These are phyloP conservation scores for Papilio helenus DNA, from an alignment of 1,140 invertebrate genomes.

Conservation along the genomic window DNA sequence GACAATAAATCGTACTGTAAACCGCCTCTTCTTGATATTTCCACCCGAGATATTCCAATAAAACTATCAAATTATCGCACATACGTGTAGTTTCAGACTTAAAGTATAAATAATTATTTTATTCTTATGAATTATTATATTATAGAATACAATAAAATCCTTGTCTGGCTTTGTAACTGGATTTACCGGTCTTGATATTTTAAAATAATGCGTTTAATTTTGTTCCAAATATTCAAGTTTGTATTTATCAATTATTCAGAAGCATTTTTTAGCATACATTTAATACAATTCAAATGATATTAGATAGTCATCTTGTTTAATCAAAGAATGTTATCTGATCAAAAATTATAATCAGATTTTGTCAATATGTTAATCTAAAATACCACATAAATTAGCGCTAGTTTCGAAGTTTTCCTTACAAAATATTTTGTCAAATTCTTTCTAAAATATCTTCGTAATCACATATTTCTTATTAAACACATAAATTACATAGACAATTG, in stretches of 20 bases:
- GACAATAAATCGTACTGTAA: conserved; percentile 67
- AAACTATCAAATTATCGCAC: conserved; percentile 77
- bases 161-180: conserved; percentile 50
- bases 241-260: conserved; percentile 10
- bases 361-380: conserved; percentile 6
- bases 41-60: conserved; percentile 62
- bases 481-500: too few species aligned
- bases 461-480: too few species aligned
- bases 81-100: conserved; percentile 53
- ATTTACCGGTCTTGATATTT: conserved; percentile 53
- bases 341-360: conserved; percentile 21
- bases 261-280: background rate
- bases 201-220: conserved; percentile 39
- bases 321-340: conserved; percentile 13
- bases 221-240: background rate
- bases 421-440: background rate
- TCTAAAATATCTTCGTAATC: background rate
- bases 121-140: conserved; percentile 72
- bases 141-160: conserved; percentile 68
- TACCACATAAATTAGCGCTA: background rate
- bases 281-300: background rate
- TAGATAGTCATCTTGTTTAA: conserved; percentile 8
- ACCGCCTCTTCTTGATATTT: conserved; percentile 70
- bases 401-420: background rate
- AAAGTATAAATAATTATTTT: conserved; percentile 61